Evolutionary conservation across 2,797 vertebrate species (phyloP).

Genomic region (Sylvia borin): DNA sequence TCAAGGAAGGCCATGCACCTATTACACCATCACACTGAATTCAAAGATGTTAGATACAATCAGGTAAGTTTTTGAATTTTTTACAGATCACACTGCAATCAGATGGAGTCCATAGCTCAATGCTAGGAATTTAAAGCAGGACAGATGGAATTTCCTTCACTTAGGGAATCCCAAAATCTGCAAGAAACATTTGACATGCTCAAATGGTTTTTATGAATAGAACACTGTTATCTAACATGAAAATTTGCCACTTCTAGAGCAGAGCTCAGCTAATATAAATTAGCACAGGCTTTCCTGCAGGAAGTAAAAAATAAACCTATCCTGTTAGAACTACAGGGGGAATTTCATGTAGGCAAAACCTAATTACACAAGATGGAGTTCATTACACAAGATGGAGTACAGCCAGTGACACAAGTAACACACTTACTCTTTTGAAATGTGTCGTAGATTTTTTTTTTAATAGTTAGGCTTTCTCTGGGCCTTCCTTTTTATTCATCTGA

Average conservation of each 20-base stretch:
- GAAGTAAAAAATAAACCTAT: slow-evolving; percentile 31
- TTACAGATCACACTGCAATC: neutral
- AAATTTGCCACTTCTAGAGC: neutral
- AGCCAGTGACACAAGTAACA: neutral
- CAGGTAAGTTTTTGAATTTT: neutral
- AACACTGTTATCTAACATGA: neutral
- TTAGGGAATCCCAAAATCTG: neutral
- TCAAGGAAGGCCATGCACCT: neutral
- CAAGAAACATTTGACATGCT: neutral
- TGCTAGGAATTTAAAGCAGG: neutral
- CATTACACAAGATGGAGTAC: neutral
- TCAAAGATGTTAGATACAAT: neutral
- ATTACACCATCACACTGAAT: neutral
- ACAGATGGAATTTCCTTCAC: neutral
- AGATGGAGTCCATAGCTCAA: fast-evolving
- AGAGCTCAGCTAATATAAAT: slow-evolving; percentile 15
- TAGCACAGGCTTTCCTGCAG: neutral
- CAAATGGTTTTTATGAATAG: neutral
- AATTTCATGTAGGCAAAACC: slow-evolving; percentile 41
- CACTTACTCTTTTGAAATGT: neutral
- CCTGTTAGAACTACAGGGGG: neutral
- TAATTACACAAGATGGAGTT: slow-evolving; percentile 3
- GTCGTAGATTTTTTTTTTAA: neutral
- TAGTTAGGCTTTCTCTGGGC: neutral
- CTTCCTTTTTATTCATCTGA: slow-evolving; percentile 35